A percentile compares a stretch with the other conserved stretches of the same genome.
phyloP scores from a whole-genome alignment of 2,113 vertebrate genomes.

The Heterotilapia buettikoferi region DNA sequence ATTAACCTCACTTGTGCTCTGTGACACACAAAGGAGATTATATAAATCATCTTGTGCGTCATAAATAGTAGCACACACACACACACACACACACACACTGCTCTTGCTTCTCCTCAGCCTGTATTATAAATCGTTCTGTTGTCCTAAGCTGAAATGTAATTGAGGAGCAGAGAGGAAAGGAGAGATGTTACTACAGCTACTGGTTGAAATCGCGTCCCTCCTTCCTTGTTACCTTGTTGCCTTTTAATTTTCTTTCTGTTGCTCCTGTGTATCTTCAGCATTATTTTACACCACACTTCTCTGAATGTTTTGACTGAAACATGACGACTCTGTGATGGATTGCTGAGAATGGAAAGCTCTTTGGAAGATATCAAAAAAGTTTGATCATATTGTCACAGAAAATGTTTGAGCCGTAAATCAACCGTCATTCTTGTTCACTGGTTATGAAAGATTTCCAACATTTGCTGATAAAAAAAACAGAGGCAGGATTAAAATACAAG shows the following conservation, averaged over 20 bases:
- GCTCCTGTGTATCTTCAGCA: neutral
- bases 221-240: neutral
- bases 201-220: neutral
- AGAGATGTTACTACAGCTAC: neutral
- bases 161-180: neutral
- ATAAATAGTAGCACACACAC: neutral
- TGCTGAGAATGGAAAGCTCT: neutral
- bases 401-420: neutral
- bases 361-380: neutral
- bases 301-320: neutral
- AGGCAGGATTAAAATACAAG: neutral
- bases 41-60: conserved; percentile 16
- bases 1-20: conserved; percentile 32
- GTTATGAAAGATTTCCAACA: neutral
- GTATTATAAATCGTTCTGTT: neutral
- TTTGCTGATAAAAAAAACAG: neutral
- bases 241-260: neutral
- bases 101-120: neutral
- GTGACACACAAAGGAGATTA: conserved; percentile 32
- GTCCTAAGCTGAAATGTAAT: conserved; percentile 19
- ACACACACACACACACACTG: neutral
- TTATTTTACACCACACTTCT: neutral
- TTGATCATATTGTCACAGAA: neutral
- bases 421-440: neutral
- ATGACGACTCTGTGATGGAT: neutral